phyloP scores from a whole-genome alignment of 2,797 vertebrate genomes.

The Galago senegalensis region DNA sequence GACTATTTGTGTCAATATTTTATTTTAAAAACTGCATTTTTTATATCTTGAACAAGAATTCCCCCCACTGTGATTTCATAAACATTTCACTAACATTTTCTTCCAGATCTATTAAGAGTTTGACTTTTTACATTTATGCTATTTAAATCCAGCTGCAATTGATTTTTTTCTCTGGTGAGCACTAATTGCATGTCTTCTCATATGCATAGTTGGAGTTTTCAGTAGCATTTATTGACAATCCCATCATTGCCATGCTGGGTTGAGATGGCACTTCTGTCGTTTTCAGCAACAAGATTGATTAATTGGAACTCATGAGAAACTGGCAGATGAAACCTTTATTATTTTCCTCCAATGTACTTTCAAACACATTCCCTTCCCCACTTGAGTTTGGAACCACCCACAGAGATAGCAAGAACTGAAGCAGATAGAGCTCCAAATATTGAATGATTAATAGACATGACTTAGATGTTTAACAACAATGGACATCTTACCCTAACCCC shows the following conservation, averaged over 20 bases:
- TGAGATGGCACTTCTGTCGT: background rate
- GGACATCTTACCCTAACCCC: background rate
- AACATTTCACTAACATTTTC: background rate
- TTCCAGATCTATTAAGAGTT: conserved; percentile 32
- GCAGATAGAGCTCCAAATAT: background rate
- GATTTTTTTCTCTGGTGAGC: background rate
- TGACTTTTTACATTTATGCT: background rate
- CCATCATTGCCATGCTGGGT: background rate
- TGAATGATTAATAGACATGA: background rate
- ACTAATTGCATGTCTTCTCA: background rate
- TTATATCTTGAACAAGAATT: conserved; percentile 1
- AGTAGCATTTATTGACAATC: background rate
- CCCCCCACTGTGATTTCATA: background rate
- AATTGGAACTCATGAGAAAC: background rate
- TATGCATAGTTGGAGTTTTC: background rate
- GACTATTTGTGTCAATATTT: background rate
- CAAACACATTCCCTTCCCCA: background rate
- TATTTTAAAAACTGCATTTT: background rate
- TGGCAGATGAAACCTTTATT: background rate
- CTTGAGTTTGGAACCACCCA: background rate
- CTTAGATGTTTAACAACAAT: background rate
- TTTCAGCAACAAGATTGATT: background rate
- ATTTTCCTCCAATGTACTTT: background rate
- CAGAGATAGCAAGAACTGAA: background rate
- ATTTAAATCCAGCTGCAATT: background rate